These are phyloP conservation scores for Drosophila novamexicana DNA, from an alignment of 1,140 invertebrate genomes.

Conservation along the genomic window DNA sequence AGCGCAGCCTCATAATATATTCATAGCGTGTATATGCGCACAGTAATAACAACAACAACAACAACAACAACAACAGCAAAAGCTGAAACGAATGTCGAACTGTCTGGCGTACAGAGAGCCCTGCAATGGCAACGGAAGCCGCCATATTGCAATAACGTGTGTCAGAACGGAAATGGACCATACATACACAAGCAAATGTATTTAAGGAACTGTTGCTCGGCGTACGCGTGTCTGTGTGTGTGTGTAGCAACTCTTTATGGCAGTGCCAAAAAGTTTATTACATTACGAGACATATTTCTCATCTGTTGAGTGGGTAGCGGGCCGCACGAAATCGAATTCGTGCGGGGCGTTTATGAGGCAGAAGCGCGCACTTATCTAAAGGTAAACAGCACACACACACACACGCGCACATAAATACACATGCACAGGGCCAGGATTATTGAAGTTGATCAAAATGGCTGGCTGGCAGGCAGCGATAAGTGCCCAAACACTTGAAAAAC, in stretches of 20 bases:
- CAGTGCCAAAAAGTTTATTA: constrained; percentile 62
- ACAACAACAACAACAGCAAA: constrained; percentile 20
- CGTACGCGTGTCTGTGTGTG: constrained; percentile 8
- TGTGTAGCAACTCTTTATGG: constrained; percentile 62
- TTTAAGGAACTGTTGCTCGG: constrained; percentile 60
- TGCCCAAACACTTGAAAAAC: constrained; percentile 78
- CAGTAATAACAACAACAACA: constrained; percentile 43
- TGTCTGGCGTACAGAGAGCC: constrained; percentile 34
- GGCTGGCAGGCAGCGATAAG: constrained; percentile 70
- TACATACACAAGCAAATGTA: constrained; percentile 6
- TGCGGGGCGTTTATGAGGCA: constrained; percentile 68
- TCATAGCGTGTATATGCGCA: constrained; percentile 75
- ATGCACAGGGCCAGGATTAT: constrained; percentile 63
- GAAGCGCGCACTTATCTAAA: constrained; percentile 63
- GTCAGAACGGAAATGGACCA: constrained; percentile 68
- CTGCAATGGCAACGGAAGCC: constrained; percentile 71
- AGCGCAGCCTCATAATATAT: constrained; percentile 71
- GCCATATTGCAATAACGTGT: constrained; percentile 82
- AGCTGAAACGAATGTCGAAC: constrained; percentile 35
- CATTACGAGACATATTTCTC: constrained; percentile 57
- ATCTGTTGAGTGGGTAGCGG: constrained; percentile 32
- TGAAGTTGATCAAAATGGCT: constrained; percentile 76
- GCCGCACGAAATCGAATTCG: constrained; percentile 72
- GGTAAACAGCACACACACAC: constrained; percentile 55
- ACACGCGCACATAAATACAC: constrained; percentile 23